phyloP scores from a whole-genome alignment of 2,113 vertebrate species.

The Synchiropus splendidus region DNA sequence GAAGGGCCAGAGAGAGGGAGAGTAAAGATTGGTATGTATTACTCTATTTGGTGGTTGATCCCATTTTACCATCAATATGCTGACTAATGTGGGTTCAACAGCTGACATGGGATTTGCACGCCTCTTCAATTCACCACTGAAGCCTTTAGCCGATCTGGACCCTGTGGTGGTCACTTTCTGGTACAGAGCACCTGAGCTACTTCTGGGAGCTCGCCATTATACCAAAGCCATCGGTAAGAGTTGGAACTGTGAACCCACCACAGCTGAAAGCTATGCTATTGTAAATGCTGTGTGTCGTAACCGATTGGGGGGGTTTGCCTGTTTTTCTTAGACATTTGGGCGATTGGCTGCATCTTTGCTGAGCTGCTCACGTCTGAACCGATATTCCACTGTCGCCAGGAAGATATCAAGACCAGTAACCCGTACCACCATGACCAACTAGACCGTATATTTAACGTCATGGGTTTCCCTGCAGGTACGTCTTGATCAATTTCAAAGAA shows the following conservation, averaged over 20 bases:
- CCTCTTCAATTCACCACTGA: slow-evolving; percentile 99
- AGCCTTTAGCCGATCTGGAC: slow-evolving; percentile 99
- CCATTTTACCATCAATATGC: not conserved
- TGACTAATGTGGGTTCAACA: slow-evolving; percentile 38
- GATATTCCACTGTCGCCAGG: slow-evolving; percentile 99
- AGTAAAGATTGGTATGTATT: slow-evolving; percentile 96
- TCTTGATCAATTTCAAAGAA: not conserved
- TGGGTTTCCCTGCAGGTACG: slow-evolving; percentile 98
- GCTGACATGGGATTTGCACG: slow-evolving; percentile 99
- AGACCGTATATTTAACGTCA: slow-evolving; percentile 99
- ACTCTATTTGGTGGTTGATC: not conserved
- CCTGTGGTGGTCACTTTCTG: slow-evolving; percentile 99
- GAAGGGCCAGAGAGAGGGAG: slow-evolving; percentile 98
- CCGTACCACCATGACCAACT: slow-evolving; percentile 99
- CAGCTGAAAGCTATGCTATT: no score
- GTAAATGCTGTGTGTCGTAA: no score
- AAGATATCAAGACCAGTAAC: slow-evolving; percentile 99
- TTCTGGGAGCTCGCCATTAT: slow-evolving; percentile 98
- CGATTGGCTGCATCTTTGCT: slow-evolving; percentile 99
- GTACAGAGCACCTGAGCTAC: slow-evolving; percentile 97
- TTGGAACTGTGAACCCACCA: not conserved
- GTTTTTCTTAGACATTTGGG: slow-evolving; percentile 87
- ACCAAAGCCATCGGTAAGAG: slow-evolving; percentile 99
- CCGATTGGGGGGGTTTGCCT: not conserved
- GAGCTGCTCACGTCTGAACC: slow-evolving; percentile 98